Conservation (phyloP, 2,113 vertebrate genomes). For the Chauna torquata region DNA sequence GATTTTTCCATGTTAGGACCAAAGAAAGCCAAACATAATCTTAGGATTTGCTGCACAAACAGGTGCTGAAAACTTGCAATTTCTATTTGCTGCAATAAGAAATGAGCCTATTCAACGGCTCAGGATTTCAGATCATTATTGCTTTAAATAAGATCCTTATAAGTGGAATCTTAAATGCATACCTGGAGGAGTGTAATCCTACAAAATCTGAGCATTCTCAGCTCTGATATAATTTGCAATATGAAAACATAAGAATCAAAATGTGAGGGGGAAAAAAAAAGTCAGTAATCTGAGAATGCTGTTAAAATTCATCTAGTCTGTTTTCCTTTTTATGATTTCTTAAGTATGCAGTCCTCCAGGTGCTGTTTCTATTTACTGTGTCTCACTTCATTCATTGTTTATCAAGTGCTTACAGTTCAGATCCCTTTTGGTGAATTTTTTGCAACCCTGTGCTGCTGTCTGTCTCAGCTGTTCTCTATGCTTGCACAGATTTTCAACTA, state of each 20-base stretch:
- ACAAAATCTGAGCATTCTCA: neutral
- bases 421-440: neutral
- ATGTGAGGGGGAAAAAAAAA: neutral
- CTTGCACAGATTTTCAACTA: neutral
- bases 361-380: constrained; percentile 18
- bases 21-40: neutral
- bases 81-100: neutral
- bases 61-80: neutral
- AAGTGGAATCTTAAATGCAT: neutral
- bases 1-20: neutral
- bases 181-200: neutral
- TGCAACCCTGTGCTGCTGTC: neutral
- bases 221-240: neutral
- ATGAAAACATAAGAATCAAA: neutral
- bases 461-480: neutral
- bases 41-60: neutral
- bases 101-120: neutral
- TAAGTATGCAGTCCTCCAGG: neutral
- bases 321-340: neutral
- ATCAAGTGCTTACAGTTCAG: constrained; percentile 13
- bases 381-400: constrained; percentile 34
- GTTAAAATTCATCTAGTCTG: constrained; percentile 25
- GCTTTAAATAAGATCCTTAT: neutral
- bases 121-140: neutral
- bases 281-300: neutral